These are phyloP conservation scores for Drosophila multiciliata DNA, from an alignment of 2,888 invertebrate genomes.

Conservation along the genomic window DNA sequence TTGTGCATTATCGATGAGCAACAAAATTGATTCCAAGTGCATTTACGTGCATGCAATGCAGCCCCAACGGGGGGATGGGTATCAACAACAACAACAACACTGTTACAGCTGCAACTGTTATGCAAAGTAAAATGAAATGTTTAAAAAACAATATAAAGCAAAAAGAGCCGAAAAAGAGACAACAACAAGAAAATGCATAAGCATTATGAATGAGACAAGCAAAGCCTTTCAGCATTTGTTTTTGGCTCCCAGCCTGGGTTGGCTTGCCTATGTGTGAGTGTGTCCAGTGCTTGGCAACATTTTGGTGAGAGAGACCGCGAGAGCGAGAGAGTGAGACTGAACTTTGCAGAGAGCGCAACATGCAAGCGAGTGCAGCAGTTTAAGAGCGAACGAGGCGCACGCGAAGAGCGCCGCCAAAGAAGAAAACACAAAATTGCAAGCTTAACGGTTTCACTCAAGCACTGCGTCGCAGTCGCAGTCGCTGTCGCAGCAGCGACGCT, in stretches of 20 bases:
- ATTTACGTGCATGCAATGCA: constrained; percentile 72
- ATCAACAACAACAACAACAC: not conserved
- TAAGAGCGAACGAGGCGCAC: constrained; percentile 40
- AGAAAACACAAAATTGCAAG: constrained; percentile 30
- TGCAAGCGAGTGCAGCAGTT: constrained; percentile 51
- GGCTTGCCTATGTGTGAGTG: constrained; percentile 3
- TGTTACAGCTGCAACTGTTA: not conserved
- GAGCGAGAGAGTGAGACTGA: constrained; percentile 17
- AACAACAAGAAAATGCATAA: constrained; percentile 37
- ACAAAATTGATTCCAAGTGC: constrained; percentile 74
- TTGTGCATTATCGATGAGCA: constrained; percentile 78
- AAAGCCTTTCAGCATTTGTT: constrained; percentile 45
- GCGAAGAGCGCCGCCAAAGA: constrained; percentile 15
- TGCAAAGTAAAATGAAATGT: not conserved
- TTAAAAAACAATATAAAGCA: not conserved
- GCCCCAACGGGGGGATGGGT: not conserved
- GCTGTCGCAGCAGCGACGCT: constrained; percentile 9
- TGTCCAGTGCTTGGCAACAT: constrained; percentile 58
- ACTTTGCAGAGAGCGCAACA: constrained; percentile 31
- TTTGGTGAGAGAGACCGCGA: constrained; percentile 12
- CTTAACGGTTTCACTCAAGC: constrained; percentile 53
- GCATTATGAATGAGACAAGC: constrained; percentile 62
- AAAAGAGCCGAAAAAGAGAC: not conserved
- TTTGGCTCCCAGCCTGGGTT: not conserved
- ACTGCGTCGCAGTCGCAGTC: constrained; percentile 41